Evolutionary conservation across 2,888 invertebrate species (phyloP), one percentile per base, ranked within the genome.

Genomic region (Mylabris sibirica): DNA sequence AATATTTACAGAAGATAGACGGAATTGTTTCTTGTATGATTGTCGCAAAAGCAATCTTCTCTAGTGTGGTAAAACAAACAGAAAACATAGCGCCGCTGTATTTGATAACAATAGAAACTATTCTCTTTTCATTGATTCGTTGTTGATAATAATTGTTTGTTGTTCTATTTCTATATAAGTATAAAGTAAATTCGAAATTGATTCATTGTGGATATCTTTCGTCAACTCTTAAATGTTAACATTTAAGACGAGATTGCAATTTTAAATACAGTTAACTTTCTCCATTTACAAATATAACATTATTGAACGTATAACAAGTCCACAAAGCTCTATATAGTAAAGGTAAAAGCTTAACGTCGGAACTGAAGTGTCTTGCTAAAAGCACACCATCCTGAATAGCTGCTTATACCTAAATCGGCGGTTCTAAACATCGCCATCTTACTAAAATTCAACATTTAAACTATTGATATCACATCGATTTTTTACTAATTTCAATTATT

Each of bases 231-330:
- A n/a, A 11, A 44, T 44, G 44, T 44, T 44, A 6, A n/a, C n/a
- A n/a, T n/a, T n/a, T n/a, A n/a, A n/a, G n/a, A n/a, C n/a, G n/a
- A 5, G n/a, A 44, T 17, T n/a, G 44, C 2, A 44, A 44, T 44
- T 44, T 17, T n/a, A 44, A 44, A 6, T 44, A 11, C 0, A 11
- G 35, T 35, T 73, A 70, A 74, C 75, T 75, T 74, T 72, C 76
- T 76, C 74, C 77, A 77, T 78, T 79, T 79, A 78, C 78, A 79
- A 78, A 76, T 79, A 77, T 72, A 79, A 80, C 78, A 79, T 79
- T 80, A 78, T 80, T 78, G 73, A 74, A 70, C 53, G 73, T 75
- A 74, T 77, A 77, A 75, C 74, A 77, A 76, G 72, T 78, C 76
- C 73, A 77, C 72, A 78, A 79, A 80, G 78, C 77, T 73, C 77